These are phyloP conservation scores for Drosophila mayaguana DNA, from an alignment of 2,888 invertebrate genomes.

Conservation along the genomic window DNA sequence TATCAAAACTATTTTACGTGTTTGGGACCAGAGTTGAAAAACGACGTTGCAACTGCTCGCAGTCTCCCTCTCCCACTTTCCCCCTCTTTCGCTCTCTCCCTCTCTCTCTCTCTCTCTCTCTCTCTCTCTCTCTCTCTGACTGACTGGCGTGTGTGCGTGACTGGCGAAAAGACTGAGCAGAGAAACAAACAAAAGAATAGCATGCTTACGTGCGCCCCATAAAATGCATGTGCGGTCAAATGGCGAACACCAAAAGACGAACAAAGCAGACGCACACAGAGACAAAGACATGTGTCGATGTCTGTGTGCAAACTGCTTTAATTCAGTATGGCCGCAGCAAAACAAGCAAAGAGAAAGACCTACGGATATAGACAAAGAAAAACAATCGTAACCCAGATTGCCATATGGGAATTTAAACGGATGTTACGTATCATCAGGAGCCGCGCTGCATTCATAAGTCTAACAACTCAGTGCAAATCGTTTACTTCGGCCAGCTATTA, in stretches of 20 bases:
- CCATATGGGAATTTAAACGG: constrained; percentile 20
- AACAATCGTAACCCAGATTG: constrained; percentile 13
- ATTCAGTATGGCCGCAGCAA: constrained; percentile 26
- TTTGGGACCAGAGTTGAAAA: constrained; percentile 46
- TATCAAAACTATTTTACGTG: constrained; percentile 79
- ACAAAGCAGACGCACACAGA: constrained; percentile 10
- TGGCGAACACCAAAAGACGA: constrained; percentile 15
- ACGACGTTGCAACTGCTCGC: constrained; percentile 22
- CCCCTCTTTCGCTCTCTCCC: neutral
- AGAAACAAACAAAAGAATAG: constrained; percentile 41
- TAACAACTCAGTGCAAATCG: neutral
- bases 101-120: neutral
- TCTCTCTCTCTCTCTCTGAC: neutral
- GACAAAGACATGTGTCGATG: neutral
- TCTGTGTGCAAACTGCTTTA: constrained; percentile 16
- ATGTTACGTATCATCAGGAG: neutral
- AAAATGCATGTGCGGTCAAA: constrained; percentile 67
- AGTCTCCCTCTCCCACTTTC: neutral
- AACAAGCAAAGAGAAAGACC: neutral
- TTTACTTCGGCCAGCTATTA: neutral
- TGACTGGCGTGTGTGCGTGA: constrained; percentile 45
- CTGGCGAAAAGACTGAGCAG: constrained; percentile 17
- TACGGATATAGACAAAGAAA: neutral
- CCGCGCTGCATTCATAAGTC: constrained; percentile 25
- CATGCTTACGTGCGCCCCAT: constrained; percentile 72